phyloP scores from a whole-genome alignment of 2,888 invertebrate species.

The Netelia fuscicornis region DNA sequence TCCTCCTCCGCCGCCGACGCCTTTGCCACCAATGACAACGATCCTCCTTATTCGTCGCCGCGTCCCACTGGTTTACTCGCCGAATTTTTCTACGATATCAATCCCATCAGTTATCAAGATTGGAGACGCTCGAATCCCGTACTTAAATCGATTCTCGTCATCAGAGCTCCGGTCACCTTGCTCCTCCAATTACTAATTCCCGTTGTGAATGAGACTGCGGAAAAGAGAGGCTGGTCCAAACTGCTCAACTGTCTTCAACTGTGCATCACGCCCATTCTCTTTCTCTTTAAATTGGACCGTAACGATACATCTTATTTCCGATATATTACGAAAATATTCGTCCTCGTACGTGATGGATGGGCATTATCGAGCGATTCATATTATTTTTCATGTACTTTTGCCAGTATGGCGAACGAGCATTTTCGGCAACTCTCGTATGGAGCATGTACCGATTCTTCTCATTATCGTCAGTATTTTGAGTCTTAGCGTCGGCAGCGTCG shows the following conservation, averaged over 20 bases:
- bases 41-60: conserved; percentile 44
- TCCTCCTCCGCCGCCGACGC: background rate
- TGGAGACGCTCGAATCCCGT: conserved; percentile 81
- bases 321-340: no score
- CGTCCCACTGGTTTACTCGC: conserved; percentile 78
- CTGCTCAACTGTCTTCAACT: conserved; percentile 86
- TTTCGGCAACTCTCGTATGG: conserved; percentile 31
- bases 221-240: conserved; percentile 87
- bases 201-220: conserved; percentile 85
- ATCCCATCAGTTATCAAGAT: conserved; percentile 80
- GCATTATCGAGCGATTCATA: no score
- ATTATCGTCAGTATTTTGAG: conserved; percentile 71
- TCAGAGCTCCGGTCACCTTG: conserved; percentile 86
- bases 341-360: no score
- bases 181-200: conserved; percentile 86
- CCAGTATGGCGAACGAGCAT: conserved; percentile 75
- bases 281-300: conserved; percentile 82
- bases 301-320: conserved; percentile 42
- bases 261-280: conserved; percentile 84
- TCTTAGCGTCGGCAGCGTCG: conserved; percentile 70
- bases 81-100: conserved; percentile 82
- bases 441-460: conserved; percentile 74
- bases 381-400: background rate
- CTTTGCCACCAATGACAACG: background rate
- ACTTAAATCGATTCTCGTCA: conserved; percentile 82